Conservation (phyloP, 2,888 invertebrate genomes). For the Plagiodera versicolora region DNA sequence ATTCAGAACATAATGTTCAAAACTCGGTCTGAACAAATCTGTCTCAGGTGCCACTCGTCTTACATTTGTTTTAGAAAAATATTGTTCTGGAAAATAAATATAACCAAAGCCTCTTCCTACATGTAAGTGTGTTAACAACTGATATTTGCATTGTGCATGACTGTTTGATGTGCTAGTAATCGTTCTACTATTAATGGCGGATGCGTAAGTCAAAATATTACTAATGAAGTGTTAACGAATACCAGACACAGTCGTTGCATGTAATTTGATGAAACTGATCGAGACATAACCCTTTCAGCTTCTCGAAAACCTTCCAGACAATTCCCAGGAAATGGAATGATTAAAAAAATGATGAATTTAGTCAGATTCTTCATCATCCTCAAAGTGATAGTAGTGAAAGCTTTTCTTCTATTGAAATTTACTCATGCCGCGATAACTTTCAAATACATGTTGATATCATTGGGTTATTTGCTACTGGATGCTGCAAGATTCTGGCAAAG, state of each 20-base stretch:
- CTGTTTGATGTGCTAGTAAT: background rate
- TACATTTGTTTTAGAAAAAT: no score
- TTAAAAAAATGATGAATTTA: slow-evolving; percentile 68
- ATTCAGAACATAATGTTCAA: no score
- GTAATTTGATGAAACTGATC: background rate
- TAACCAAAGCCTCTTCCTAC: background rate
- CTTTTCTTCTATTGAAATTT: slow-evolving; percentile 69
- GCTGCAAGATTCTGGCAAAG: slow-evolving; percentile 74
- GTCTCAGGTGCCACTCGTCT: no score
- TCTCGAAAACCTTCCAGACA: slow-evolving; percentile 49
- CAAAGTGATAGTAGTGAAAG: slow-evolving; percentile 70
- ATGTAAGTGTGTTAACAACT: background rate
- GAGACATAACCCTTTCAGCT: slow-evolving; percentile 35
- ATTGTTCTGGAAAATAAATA: background rate
- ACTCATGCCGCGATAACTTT: slow-evolving; percentile 72
- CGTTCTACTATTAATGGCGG: background rate
- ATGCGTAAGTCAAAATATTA: background rate
- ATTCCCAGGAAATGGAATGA: slow-evolving; percentile 59
- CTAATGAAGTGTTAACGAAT: background rate
- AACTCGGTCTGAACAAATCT: no score
- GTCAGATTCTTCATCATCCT: slow-evolving; percentile 69
- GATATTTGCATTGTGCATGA: background rate
- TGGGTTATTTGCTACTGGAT: slow-evolving; percentile 69
- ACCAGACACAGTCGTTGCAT: background rate
- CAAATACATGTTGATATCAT: slow-evolving; percentile 75